phyloP scores from a whole-genome alignment of 2,113 vertebrate genomes.

The Hippolais icterina region DNA sequence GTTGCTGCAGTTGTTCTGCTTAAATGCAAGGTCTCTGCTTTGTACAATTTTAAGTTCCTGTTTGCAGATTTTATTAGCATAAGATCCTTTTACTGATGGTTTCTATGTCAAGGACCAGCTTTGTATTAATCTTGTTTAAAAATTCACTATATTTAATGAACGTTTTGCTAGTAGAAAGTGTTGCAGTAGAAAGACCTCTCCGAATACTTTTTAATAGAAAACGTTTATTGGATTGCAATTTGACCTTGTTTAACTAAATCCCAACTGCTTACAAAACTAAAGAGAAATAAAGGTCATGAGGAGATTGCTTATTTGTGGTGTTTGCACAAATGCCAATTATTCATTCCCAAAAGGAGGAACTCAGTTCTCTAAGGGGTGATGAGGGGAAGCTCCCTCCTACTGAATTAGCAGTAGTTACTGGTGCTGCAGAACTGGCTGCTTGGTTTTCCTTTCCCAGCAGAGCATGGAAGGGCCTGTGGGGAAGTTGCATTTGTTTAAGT shows the following conservation, averaged over 20 bases:
- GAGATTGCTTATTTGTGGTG: neutral
- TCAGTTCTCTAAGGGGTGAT: neutral
- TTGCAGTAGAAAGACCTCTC: neutral
- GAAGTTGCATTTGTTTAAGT: neutral
- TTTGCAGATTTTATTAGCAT: neutral
- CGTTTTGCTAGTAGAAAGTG: conserved; percentile 19
- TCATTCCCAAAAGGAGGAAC: neutral
- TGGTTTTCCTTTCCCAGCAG: neutral
- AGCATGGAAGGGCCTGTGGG: neutral
- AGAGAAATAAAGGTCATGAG: neutral
- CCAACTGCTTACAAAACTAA: neutral
- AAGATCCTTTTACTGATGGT: neutral
- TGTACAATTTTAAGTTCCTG: conserved; percentile 11
- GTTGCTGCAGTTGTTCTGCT: conserved; percentile 4
- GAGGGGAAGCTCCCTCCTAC: neutral
- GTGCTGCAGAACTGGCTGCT: neutral
- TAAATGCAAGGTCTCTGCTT: neutral
- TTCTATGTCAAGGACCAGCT: conserved; percentile 15
- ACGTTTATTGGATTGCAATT: neutral
- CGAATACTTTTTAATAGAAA: neutral
- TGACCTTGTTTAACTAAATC: neutral
- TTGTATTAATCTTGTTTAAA: conserved; percentile 32
- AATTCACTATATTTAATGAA: neutral
- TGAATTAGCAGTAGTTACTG: neutral
- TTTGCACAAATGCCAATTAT: neutral